Evolutionary conservation across 2,113 vertebrate genomes (phyloP), one percentile per base, ranked within the genome.

Genomic region (Cichladusa arquata): DNA sequence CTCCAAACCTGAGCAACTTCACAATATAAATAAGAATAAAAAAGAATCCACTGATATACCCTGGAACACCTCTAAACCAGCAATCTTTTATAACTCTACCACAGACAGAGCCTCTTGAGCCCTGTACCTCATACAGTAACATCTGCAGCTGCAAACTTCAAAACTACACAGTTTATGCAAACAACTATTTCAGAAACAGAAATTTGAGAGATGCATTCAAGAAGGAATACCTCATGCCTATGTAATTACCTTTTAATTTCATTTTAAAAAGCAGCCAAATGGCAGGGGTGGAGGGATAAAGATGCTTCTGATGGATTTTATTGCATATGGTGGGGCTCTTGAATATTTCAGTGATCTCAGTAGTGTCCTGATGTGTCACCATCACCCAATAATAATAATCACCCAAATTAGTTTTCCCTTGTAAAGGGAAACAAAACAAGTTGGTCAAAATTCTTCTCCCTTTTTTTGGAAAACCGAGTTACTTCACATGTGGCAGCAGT

Each of bases 141-240:
- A 88, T 26, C 14, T 78, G 90, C 88, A 96, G 88, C 84, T 92
- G 86, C 82, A 62, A 86, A 83, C 60, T 83, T 67, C 88, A 90
- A 91, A 84, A 81, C 48, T 10, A 47, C 0, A 5, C 4, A 42
- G 58, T 62, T 94, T 62, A 81, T 67, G 64, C 69, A 81, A 89
- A 76, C 44, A 76, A 48, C 67, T 78, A 34, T 40, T 93, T 93
- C 74, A 86, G 72, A 88, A 92, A 86, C 60, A 71, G 47, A 69
- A 80, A 80, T 51, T 6, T 51, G 45, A 91, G n/a, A 73, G 3
- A 26, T 25, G 61, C 40, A 16, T 36, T 69, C 42, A 69, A 76
- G 28, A 86, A 90, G 40, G 16, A 38, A 86, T 44, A 54, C 18
- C 8, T 65, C 61, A 54, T 26, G 82, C 26, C 24, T 33, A 38